Percentiles rank a stretch among this genome's conserved stretches.
Conservation (phyloP, 1,140 invertebrate genomes). For the Drosophila sulfurigaster region DNA sequence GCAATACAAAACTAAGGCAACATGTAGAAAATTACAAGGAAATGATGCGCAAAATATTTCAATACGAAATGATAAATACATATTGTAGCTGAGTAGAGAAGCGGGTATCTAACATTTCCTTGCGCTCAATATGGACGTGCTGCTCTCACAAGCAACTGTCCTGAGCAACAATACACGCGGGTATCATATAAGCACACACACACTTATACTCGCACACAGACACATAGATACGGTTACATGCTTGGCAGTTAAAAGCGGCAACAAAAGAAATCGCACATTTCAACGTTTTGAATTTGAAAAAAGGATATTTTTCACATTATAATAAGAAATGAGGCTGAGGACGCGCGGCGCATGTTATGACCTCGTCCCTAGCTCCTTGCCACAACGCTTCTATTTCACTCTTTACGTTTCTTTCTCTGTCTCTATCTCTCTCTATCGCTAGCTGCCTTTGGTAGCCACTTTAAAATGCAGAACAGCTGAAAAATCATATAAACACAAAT, state of each 20-base stretch:
- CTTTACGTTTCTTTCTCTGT: not conserved
- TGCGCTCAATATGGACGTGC: conserved; percentile 59
- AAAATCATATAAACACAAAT: conserved; percentile 84
- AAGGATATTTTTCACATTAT: conserved; percentile 83
- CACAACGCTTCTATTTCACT: not conserved
- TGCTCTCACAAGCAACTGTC: conserved; percentile 27
- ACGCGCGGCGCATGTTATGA: conserved; percentile 72
- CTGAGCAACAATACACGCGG: conserved; percentile 59
- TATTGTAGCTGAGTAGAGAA: not conserved
- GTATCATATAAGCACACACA: conserved; percentile 46
- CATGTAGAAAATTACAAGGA: conserved; percentile 62
- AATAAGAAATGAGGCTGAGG: conserved; percentile 80
- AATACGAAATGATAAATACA: conserved; percentile 69
- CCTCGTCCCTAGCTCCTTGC: not conserved
- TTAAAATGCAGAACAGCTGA: conserved; percentile 84
- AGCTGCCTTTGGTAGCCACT: conserved; percentile 46
- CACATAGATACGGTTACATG: conserved; percentile 27
- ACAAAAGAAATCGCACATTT: conserved; percentile 81
- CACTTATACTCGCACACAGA: conserved; percentile 16
- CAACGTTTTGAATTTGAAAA: conserved; percentile 79
- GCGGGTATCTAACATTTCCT: conserved; percentile 43
- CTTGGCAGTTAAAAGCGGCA: conserved; percentile 61
- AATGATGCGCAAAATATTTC: conserved; percentile 72
- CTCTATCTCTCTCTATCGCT: not conserved
- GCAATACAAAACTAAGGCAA: conserved; percentile 28